A percentile compares a stretch with the other conserved stretches of the same genome.
Evolutionary conservation across 2,888 invertebrate genomes (phyloP).

Genomic region (Lapara coniferarum): DNA sequence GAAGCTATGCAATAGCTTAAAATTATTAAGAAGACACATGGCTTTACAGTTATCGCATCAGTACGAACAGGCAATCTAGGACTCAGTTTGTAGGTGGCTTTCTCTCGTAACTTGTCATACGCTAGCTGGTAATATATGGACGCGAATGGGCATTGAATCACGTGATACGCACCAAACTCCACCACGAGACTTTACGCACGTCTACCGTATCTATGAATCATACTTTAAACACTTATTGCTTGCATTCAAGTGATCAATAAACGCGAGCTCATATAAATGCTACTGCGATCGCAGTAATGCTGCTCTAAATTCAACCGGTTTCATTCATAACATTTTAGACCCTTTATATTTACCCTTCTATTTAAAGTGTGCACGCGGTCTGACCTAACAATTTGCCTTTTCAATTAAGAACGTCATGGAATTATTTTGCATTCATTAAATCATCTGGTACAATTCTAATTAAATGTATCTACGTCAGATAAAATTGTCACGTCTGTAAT

Average conservation of each 20-base stretch:
- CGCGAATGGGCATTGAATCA: conserved; percentile 8
- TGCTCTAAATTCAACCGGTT: not conserved
- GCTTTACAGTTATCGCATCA: conserved; percentile 28
- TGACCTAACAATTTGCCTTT: not conserved
- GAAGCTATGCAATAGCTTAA: no score
- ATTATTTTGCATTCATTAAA: not conserved
- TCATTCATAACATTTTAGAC: conserved; percentile 3
- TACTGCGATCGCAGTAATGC: not conserved
- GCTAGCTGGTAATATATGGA: not conserved
- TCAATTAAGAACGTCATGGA: conserved; percentile 7
- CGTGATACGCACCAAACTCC: not conserved
- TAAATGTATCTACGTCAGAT: not conserved
- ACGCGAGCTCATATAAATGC: not conserved
- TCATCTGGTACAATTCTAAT: conserved; percentile 6
- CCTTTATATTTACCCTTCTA: not conserved
- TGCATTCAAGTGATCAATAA: conserved; percentile 19
- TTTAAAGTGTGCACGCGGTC: not conserved
- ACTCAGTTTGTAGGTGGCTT: conserved; percentile 57
- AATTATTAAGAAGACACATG: not conserved
- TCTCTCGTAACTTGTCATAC: conserved; percentile 46
- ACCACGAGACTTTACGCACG: conserved; percentile 10
- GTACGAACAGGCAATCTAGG: conserved; percentile 47
- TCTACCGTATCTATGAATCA: conserved; percentile 9
- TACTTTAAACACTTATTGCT: conserved; percentile 8
- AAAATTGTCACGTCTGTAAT: not conserved